Evolutionary conservation across 2,113 vertebrate genomes (phyloP).

Genomic region (Todiramphus chloris): DNA sequence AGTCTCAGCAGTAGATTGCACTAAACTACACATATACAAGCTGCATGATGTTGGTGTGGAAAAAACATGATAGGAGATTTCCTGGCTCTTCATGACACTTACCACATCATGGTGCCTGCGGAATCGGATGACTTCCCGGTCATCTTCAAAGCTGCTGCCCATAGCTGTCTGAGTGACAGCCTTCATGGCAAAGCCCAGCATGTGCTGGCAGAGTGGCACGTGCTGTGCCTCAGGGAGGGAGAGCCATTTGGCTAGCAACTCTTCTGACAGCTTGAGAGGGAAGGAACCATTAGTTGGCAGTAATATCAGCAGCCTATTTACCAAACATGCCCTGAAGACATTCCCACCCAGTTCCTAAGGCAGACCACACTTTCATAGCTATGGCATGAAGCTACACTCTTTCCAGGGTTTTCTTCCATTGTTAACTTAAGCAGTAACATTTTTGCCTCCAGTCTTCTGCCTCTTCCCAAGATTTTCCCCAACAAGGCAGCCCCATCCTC

Average conservation of each 20-base stretch:
- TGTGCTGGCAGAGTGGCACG: conserved; percentile 89
- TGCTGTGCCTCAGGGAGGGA: conserved; percentile 89
- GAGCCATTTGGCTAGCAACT: conserved; percentile 89
- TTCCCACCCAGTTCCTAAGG: not conserved
- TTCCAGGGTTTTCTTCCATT: not conserved
- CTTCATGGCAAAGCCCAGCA: conserved; percentile 94
- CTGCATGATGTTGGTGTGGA: not conserved
- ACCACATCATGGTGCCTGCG: conserved; percentile 92
- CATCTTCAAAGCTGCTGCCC: conserved; percentile 86
- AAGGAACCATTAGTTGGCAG: conserved; percentile 33
- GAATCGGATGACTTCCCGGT: conserved; percentile 87
- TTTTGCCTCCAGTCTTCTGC: not conserved
- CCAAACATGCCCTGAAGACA: conserved; percentile 6
- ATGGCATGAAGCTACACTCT: not conserved
- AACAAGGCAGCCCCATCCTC: not conserved
- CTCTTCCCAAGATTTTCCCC: not conserved
- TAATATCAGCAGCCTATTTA: conserved; percentile 20
- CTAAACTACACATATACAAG: not conserved
- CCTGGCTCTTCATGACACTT: conserved; percentile 40
- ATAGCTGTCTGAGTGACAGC: conserved; percentile 88
- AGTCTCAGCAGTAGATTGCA: not conserved
- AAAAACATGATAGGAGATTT: not conserved
- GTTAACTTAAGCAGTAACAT: not conserved
- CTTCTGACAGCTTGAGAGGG: conserved; percentile 85
- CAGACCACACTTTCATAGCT: not conserved